Conservation (phyloP, 2,797 vertebrate genomes). For the Selene dorsalis region DNA sequence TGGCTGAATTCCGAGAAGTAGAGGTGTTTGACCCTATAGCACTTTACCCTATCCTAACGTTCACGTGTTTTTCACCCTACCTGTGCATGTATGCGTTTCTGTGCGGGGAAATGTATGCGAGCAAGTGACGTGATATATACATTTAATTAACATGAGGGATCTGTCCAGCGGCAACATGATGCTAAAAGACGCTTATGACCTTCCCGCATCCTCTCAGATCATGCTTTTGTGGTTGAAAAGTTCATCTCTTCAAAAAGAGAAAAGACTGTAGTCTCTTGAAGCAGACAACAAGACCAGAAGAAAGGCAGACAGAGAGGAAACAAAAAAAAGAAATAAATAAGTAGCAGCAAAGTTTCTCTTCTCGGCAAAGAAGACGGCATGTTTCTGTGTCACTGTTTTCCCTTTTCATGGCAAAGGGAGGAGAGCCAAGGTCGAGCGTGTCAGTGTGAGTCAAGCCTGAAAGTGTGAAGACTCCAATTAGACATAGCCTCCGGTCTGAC, state of each 20-base stretch:
- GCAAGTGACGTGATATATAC: slow-evolving; percentile 11
- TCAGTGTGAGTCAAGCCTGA: slow-evolving; percentile 85
- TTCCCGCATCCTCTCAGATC: slow-evolving; percentile 69
- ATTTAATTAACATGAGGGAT: slow-evolving; percentile 56
- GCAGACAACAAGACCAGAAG: slow-evolving; percentile 54
- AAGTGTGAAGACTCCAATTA: slow-evolving; percentile 89
- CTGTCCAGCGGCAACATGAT: slow-evolving; percentile 30
- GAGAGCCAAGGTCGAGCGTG: slow-evolving; percentile 84
- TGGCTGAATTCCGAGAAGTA: slow-evolving; percentile 78
- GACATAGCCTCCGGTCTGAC: slow-evolving; percentile 86
- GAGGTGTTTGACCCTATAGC: slow-evolving; percentile 78
- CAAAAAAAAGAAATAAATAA: slow-evolving; percentile 49
- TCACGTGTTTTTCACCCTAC: slow-evolving; percentile 33
- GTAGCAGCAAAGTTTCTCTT: slow-evolving; percentile 74
- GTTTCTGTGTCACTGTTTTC: slow-evolving; percentile 81
- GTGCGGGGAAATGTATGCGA: slow-evolving; percentile 3
- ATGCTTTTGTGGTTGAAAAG: slow-evolving; percentile 74
- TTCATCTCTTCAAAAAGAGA: slow-evolving; percentile 68
- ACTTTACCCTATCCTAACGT: slow-evolving; percentile 53
- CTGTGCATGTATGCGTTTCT: slow-evolving; percentile 12
- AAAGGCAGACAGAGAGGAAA: slow-evolving; percentile 48
- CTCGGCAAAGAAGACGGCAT: slow-evolving; percentile 73
- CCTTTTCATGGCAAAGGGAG: slow-evolving; percentile 81
- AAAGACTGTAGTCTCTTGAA: slow-evolving; percentile 47
- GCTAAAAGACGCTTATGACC: slow-evolving; percentile 70